Base-by-base conservation (phyloP, 2,888 invertebrate genomes). In the Barypeithes pellucidus region DNA sequence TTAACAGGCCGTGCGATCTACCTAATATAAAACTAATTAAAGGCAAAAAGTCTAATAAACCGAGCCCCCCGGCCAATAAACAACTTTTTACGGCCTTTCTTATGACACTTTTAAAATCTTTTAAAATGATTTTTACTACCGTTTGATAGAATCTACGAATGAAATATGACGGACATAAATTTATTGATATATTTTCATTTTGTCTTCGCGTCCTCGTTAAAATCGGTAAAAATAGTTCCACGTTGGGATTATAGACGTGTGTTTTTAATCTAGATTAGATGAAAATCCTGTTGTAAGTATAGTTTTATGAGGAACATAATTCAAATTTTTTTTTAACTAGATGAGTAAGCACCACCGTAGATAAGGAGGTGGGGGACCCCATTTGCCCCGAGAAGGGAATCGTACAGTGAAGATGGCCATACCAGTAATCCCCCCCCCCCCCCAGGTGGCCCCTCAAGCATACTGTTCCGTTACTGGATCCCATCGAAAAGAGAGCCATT, bases 91-190 rank as follows among this genome's bases (percentile, higher is more conserved):
- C 59, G 69, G 61, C 36, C 52, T 36, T 73, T 73, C 73, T 73
- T 73, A 73, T 73, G 73, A 69, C 69, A 65, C 65, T 69, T 73
- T 73, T 69, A 73, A 69, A 73, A 73, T 69, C 50, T 33, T 65
- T 73, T 73, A 73, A 67, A 67, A 68, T 73, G 66, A 72, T 73
- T 73, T 73, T 73, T 73, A 73, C 69, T 66, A 66, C 69, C 60
- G 69, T 69, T 73, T 73, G 73, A 73, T 73, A 73, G 73, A 73
- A 73, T 73, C 69, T 73, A 24, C 39, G 36, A 39, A 67, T 65
- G 67, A 72, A 67, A 67, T 67, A 72, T 36, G 61, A 11, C 54
- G 9, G 29, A 45, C 72, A 72, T 72, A 67, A 72, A 67, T 72
- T 61, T 57, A 72, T 72, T 62, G 67, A 72, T 52, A 63, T 63